Conservation (phyloP, 2,113 vertebrate genomes). For the Colaptes auratus region DNA sequence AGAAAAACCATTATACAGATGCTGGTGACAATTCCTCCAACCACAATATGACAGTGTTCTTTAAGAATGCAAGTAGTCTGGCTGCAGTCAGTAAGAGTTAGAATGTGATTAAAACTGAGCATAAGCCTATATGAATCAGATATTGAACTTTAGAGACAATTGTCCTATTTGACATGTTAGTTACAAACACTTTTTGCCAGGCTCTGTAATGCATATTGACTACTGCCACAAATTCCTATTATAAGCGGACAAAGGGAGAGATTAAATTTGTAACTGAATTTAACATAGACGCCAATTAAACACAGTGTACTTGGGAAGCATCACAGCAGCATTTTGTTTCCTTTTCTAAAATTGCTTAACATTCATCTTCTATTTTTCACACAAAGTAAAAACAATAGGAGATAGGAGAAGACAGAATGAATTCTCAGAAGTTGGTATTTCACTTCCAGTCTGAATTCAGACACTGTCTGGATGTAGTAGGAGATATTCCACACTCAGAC, state of each 20-base stretch:
- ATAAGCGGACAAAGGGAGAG: not conserved
- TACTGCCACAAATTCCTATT: not conserved
- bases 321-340: not conserved
- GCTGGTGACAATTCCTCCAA: not conserved
- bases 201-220: not conserved
- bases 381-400: not conserved
- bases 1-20: not conserved
- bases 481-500: not conserved
- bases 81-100: not conserved
- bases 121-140: not conserved
- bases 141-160: not conserved
- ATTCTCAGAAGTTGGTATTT: not conserved
- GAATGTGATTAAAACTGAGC: not conserved
- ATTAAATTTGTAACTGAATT: not conserved
- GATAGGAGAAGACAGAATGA: not conserved
- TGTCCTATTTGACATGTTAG: not conserved
- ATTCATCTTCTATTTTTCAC: not conserved
- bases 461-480: not conserved
- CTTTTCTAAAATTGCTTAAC: not conserved
- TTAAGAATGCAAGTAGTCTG: not conserved
- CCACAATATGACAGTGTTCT: not conserved
- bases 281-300: not conserved
- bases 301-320: not conserved
- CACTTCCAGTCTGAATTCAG: not conserved
- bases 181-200: not conserved